A percentile compares a stretch with the other conserved stretches of the same genome.
Conservation (phyloP, 2,113 vertebrate species). For the Hippopotamus amphibius region DNA sequence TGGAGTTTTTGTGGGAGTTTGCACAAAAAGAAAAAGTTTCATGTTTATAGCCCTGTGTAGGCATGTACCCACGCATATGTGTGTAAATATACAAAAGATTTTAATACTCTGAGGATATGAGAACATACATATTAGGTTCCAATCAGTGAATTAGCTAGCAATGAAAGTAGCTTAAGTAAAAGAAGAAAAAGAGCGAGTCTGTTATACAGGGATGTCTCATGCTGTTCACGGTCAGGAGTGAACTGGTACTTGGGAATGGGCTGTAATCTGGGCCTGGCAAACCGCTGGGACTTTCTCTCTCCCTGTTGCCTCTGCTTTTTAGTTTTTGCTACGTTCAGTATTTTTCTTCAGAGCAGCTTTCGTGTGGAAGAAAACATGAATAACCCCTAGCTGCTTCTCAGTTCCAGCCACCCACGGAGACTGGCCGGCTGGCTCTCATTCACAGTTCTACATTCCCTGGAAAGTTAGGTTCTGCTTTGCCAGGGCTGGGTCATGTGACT, state of each 20-base stretch:
- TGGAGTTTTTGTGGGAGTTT: not conserved
- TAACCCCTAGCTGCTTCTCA: constrained; percentile 23
- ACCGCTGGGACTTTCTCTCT: not conserved
- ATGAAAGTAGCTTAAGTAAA: not conserved
- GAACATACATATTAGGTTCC: not conserved
- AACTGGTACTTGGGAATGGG: not conserved
- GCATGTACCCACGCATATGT: no score
- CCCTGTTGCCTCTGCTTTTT: not conserved
- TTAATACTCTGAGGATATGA: not conserved
- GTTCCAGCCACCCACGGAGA: constrained; percentile 61
- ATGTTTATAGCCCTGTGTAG: not conserved
- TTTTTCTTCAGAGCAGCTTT: not conserved
- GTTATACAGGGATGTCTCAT: not conserved
- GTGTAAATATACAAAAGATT: not conserved
- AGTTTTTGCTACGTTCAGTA: not conserved
- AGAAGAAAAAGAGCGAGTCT: not conserved
- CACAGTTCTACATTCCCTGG: constrained; percentile 52
- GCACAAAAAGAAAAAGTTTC: not conserved
- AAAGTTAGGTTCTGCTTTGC: constrained; percentile 44
- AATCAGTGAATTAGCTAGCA: not conserved
- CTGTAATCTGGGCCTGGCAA: not conserved
- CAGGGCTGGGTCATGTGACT: constrained; percentile 40
- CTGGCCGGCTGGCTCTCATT: not conserved
- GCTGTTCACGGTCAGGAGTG: not conserved
- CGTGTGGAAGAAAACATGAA: constrained; percentile 45